These are phyloP conservation scores for Characodon lateralis DNA, from an alignment of 2,797 vertebrate genomes.

Conservation along the genomic window DNA sequence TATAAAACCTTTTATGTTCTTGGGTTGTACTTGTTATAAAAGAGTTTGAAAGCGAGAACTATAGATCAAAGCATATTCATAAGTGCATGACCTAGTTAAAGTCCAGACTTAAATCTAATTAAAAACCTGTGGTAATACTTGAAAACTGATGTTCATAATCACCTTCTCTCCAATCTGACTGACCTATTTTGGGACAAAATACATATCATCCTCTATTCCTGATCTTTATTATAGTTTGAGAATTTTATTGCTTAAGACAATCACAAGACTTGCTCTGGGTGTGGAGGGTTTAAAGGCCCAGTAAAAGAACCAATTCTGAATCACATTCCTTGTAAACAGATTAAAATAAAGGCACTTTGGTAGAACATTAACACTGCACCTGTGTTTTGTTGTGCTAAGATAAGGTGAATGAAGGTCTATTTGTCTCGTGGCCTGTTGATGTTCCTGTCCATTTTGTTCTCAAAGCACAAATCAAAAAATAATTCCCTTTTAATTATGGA, in stretches of 20 bases:
- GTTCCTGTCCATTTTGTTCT: conserved; percentile 16
- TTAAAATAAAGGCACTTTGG: conserved; percentile 50
- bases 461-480: conserved; percentile 17
- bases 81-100: background rate
- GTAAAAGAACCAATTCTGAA: conserved; percentile 31
- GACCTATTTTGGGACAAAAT: background rate
- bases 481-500: conserved; percentile 13
- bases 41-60: background rate
- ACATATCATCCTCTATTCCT: conserved; percentile 1
- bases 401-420: conserved; percentile 37
- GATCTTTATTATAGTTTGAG: conserved; percentile 1
- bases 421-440: conserved; percentile 31
- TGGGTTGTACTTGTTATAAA: background rate
- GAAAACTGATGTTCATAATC: background rate
- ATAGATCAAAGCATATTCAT: background rate
- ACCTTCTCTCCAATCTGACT: background rate
- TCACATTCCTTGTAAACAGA: conserved; percentile 50
- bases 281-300: conserved; percentile 21
- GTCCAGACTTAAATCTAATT: conserved; percentile 3
- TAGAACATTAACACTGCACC: conserved; percentile 62
- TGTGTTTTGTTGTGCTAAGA: conserved; percentile 50
- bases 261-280: conserved; percentile 25
- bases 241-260: conserved; percentile 27
- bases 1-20: background rate
- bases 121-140: background rate